Percentiles rank a stretch among this genome's conserved stretches.
Conservation (phyloP, 2,113 vertebrate species). For the Opisthocomus hoazin region DNA sequence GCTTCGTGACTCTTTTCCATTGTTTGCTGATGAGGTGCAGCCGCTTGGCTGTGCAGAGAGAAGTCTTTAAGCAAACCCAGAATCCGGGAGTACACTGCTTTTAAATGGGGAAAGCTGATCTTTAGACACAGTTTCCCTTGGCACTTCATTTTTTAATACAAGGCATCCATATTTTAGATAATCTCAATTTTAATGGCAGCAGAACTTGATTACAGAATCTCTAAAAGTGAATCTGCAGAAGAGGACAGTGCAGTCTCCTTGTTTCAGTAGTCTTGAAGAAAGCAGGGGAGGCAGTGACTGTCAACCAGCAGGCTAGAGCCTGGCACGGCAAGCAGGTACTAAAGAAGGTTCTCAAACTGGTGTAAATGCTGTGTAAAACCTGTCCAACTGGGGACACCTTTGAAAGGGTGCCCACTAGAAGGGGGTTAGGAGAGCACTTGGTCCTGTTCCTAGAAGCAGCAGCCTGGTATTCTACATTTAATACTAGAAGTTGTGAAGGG, state of each 20-base stretch:
- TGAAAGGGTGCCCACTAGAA: neutral
- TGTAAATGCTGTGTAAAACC: neutral
- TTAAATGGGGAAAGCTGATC: neutral
- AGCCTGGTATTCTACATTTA: neutral
- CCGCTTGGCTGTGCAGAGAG: neutral
- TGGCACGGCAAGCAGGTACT: neutral
- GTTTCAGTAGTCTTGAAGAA: neutral
- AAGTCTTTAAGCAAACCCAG: constrained; percentile 9
- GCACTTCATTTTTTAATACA: constrained; percentile 15
- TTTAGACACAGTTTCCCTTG: neutral
- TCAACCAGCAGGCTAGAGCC: neutral
- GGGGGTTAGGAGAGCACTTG: neutral
- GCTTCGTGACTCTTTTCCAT: constrained; percentile 1
- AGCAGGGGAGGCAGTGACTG: neutral
- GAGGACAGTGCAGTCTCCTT: neutral
- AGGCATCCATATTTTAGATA: neutral
- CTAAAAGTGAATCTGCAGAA: neutral
- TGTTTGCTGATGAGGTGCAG: constrained; percentile 55
- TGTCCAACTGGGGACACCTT: neutral
- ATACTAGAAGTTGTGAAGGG: neutral
- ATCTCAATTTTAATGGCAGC: neutral
- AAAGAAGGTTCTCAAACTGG: neutral
- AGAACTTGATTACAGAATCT: constrained; percentile 12
- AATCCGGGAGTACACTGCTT: neutral
- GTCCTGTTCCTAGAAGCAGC: neutral